Percentiles rank a stretch among this genome's conserved stretches.
Conservation (phyloP, 2,888 invertebrate species). For the Acrocyrtus sp. region DNA sequence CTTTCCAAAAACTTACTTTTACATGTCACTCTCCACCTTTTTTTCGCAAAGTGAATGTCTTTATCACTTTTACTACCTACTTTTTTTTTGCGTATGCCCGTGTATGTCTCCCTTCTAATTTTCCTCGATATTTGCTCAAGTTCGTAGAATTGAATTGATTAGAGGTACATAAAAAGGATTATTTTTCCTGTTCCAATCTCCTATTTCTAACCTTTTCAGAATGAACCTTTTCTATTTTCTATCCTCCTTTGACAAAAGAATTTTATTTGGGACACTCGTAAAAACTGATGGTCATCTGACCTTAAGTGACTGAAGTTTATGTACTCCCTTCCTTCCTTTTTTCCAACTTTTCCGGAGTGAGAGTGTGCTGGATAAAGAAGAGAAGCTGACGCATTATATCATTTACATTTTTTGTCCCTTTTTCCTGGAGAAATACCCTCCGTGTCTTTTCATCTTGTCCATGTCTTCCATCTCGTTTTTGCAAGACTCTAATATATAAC, state of each 20-base stretch:
- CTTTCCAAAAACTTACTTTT: too few species aligned
- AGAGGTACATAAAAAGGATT: not conserved
- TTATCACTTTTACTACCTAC: too few species aligned
- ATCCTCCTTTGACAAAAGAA: constrained; percentile 22
- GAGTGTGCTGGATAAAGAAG: not conserved
- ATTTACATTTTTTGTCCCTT: constrained; percentile 4
- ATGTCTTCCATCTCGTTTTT: too few species aligned
- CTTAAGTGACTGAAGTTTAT: constrained; percentile 43
- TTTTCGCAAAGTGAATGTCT: too few species aligned
- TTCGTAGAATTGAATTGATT: not conserved
- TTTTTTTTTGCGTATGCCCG: too few species aligned
- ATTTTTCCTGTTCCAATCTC: not conserved
- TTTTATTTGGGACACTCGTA: constrained; percentile 44
- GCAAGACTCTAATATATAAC: too few species aligned
- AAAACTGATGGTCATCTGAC: constrained; percentile 46
- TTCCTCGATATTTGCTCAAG: too few species aligned
- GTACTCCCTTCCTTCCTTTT: constrained; percentile 19
- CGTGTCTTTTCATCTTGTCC: not conserved
- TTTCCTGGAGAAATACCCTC: constrained; percentile 5
- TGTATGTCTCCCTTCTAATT: too few species aligned
- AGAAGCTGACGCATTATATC: constrained; percentile 26
- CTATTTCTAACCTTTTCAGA: not conserved
- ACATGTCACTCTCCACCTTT: too few species aligned
- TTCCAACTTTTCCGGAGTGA: not conserved
- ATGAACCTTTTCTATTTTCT: constrained; percentile 1